These are phyloP conservation scores for Pterocles burchelli DNA, from an alignment of 2,113 vertebrate species.

Conservation along the genomic window DNA sequence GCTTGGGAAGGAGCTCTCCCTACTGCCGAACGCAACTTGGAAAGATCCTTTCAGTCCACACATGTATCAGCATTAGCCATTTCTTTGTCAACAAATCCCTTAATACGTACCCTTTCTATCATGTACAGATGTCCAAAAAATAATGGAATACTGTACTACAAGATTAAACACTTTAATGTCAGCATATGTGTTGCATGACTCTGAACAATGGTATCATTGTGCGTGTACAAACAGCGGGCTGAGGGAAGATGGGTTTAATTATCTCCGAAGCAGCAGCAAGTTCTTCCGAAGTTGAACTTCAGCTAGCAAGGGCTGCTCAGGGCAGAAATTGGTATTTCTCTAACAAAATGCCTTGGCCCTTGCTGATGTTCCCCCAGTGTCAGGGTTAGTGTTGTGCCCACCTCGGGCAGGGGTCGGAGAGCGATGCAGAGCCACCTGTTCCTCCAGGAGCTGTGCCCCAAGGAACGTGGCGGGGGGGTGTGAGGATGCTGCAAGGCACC, in stretches of 20 bases:
- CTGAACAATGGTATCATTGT: constrained; percentile 79
- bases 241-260: constrained; percentile 79
- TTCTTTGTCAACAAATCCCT: constrained; percentile 73
- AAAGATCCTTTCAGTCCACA: constrained; percentile 70
- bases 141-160: constrained; percentile 64
- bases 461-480: fast-evolving
- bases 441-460: not conserved
- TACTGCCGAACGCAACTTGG: constrained; percentile 33
- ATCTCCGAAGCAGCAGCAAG: constrained; percentile 64
- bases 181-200: constrained; percentile 69
- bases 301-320: constrained; percentile 21
- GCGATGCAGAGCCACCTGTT: not conserved
- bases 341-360: not conserved
- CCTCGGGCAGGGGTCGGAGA: not conserved
- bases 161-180: constrained; percentile 76
- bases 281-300: constrained; percentile 49
- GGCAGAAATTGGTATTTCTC: not conserved
- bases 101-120: constrained; percentile 70
- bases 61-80: constrained; percentile 70
- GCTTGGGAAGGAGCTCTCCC: constrained; percentile 50
- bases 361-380: not conserved
- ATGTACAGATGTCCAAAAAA: constrained; percentile 71
- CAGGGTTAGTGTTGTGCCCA: fast-evolving
- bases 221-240: constrained; percentile 48
- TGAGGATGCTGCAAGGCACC: not conserved